Evolutionary conservation across 1,140 invertebrate genomes (phyloP), one percentile per base, ranked within the genome.

Genomic region (Tyrophagus putrescentiae): DNA sequence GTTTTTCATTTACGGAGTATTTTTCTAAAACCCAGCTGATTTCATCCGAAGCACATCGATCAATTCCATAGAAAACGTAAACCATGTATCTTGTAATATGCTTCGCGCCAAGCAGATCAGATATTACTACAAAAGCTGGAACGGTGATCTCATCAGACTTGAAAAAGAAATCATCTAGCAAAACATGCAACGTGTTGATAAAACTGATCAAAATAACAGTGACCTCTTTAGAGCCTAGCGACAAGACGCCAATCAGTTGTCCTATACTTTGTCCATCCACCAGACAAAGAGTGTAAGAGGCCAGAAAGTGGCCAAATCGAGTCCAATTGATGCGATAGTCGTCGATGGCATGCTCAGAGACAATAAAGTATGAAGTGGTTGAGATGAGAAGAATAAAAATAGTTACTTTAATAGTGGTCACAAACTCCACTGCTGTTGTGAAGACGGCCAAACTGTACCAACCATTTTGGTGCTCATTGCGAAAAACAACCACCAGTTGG

Each of bases 371-470:
- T 21, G 13, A 18, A 11, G 25, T n/a, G 18, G 52, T 11, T 23
- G 27, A 21, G 13, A 54, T 54, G 13, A 27, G 27, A n/a, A 54
- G 7, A 33, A 34, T 34, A 7, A 31, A 27, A 13, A 54, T 31
- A 34, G 3, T 33, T 13, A 54, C 25, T 54, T 54, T 34, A 33
- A 54, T 32, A 11, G 39, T 9, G 3, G 16, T 13, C 9, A 54
- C 28, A 31, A 54, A 34, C 9, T 11, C 25, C 13, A 25, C n/a
- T 29, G 52, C 32, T 23, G 1, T 34, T 23, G 32, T 34, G 52
- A 54, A 54, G 13, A 54, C 52, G 2, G 31, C 52, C 28, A 54
- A 27, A 54, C 52, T 54, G 25, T 54, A 54, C 52, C 52, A 54
- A 31, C 52, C 31, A 54, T 54, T 54, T 2, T n/a, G 52, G 16